A percentile compares a stretch with the other conserved stretches of the same genome.
phyloP scores from a whole-genome alignment of 2,888 invertebrate species.

The Sycophila texana region DNA sequence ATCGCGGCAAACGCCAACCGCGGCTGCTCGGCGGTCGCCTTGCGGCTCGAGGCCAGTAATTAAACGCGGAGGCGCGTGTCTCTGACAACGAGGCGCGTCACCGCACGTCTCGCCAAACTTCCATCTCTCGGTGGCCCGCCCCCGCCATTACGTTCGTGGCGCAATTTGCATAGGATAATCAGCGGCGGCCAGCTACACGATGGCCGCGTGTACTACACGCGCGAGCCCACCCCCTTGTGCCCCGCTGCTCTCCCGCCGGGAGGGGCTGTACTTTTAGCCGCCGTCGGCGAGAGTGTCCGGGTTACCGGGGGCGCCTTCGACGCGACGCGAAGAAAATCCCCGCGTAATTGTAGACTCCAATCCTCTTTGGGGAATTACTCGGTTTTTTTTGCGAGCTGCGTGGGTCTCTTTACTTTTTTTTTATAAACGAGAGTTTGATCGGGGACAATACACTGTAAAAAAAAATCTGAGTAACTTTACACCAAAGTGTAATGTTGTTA shows the following conservation, averaged over 20 bases:
- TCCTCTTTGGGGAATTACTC: constrained; percentile 29
- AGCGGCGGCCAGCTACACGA: neutral
- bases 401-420: too few relatives aligned
- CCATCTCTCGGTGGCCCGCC: neutral
- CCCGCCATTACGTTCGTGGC: constrained; percentile 31
- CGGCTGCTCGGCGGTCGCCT: too few relatives aligned
- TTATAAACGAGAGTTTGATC: constrained; percentile 5
- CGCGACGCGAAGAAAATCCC: constrained; percentile 16
- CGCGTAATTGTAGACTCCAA: constrained; percentile 14
- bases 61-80: too few relatives aligned
- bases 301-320: neutral
- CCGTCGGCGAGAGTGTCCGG: neutral
- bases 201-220: neutral
- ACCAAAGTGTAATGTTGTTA: too few relatives aligned
- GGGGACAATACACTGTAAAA: too few relatives aligned
- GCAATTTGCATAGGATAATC: constrained; percentile 53
- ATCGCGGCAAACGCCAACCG: too few relatives aligned
- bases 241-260: neutral
- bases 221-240: too few relatives aligned
- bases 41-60: too few relatives aligned
- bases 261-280: neutral
- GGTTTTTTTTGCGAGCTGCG: neutral
- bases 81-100: too few relatives aligned
- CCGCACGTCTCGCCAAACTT: too few relatives aligned
- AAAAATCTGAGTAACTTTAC: too few relatives aligned